A percentile compares a stretch with the other conserved stretches of the same genome.
Conservation (phyloP, 2,888 invertebrate species). For the Myopa tessellatipennis region DNA sequence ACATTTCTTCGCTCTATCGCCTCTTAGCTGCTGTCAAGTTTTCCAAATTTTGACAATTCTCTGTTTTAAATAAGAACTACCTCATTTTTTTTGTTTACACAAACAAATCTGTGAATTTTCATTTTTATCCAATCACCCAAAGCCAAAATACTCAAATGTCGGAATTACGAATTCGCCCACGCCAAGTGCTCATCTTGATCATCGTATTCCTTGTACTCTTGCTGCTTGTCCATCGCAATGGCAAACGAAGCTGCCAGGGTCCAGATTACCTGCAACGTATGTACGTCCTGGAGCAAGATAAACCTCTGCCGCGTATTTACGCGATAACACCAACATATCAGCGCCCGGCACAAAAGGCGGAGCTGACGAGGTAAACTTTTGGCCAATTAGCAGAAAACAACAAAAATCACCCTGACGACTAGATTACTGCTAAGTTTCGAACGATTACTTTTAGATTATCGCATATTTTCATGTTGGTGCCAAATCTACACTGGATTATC, state of each 20-base stretch:
- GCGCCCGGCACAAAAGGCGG: conserved; percentile 91
- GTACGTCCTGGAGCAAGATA: conserved; percentile 53
- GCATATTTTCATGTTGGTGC: conserved; percentile 86
- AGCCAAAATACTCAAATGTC: conserved; percentile 53
- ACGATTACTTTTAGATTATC: conserved; percentile 73
- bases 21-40: too few species aligned
- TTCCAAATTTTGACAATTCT: background rate
- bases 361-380: conserved; percentile 79
- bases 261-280: conserved; percentile 60
- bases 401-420: too few species aligned
- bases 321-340: conserved; percentile 93
- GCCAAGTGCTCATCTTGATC: conserved; percentile 62
- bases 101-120: background rate
- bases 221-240: conserved; percentile 63
- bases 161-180: conserved; percentile 64
- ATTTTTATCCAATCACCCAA: background rate
- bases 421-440: background rate
- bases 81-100: background rate
- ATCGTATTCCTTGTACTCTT: conserved; percentile 60
- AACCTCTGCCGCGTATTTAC: conserved; percentile 78
- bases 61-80: background rate
- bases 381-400: background rate
- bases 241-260: conserved; percentile 59
- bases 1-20: too few species aligned
- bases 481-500: conserved; percentile 92